phyloP scores from a whole-genome alignment of 2,888 invertebrate species.

The Cryptocephalus primarius region DNA sequence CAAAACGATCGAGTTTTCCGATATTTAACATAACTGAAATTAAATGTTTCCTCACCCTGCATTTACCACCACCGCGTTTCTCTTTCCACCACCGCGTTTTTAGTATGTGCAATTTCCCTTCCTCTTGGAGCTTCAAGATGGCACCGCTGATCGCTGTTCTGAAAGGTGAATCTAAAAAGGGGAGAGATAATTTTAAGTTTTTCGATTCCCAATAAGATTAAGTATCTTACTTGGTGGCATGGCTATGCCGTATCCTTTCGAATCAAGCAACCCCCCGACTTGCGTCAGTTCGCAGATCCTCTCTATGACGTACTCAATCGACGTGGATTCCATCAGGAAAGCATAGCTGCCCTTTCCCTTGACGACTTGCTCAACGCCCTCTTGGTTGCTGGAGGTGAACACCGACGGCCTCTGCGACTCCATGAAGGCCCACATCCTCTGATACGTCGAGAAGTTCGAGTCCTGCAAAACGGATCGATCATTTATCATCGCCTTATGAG shows the following conservation, averaged over 20 bases:
- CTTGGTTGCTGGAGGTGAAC: slow-evolving; percentile 74
- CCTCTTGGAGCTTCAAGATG: slow-evolving; percentile 90
- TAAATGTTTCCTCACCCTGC: slow-evolving; percentile 49
- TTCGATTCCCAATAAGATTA: not conserved
- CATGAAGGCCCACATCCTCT: slow-evolving; percentile 95
- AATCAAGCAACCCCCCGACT: slow-evolving; percentile 85
- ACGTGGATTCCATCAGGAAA: slow-evolving; percentile 95
- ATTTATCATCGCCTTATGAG: not conserved
- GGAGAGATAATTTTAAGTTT: not conserved
- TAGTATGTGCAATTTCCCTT: slow-evolving; percentile 81
- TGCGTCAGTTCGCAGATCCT: slow-evolving; percentile 83
- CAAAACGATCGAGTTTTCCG: too few relatives aligned
- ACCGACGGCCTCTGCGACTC: slow-evolving; percentile 77
- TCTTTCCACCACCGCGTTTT: slow-evolving; percentile 99
- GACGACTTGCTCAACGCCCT: slow-evolving; percentile 83
- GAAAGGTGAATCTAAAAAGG: slow-evolving; percentile 74
- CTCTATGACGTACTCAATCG: slow-evolving; percentile 89
- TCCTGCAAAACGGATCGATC: slow-evolving; percentile 45
- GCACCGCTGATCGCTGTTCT: slow-evolving; percentile 89
- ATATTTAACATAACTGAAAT: too few relatives aligned
- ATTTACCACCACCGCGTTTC: slow-evolving; percentile 79
- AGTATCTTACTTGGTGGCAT: slow-evolving; percentile 71
- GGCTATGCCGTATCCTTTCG: slow-evolving; percentile 92
- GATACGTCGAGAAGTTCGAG: slow-evolving; percentile 87
- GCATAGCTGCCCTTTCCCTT: slow-evolving; percentile 83